phyloP scores from a whole-genome alignment of 2,113 vertebrate species.

The Bos javanicus region DNA sequence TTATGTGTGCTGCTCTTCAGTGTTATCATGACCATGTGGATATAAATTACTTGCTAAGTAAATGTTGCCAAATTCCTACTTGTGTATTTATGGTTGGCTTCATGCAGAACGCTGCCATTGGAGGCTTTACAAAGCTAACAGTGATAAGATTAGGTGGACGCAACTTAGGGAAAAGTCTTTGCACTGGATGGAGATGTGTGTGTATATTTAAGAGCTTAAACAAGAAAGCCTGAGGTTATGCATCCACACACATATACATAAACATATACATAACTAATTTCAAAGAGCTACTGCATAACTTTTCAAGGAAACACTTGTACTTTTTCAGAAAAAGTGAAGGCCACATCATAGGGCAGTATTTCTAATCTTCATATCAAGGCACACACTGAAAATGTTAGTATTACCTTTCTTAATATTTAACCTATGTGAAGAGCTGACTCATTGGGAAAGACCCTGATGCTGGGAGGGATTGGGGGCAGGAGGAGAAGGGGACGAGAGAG shows the following conservation, averaged over 20 bases:
- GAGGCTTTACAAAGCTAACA: slow-evolving; percentile 46
- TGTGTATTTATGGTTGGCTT: slow-evolving; percentile 10
- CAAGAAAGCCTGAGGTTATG: not conserved
- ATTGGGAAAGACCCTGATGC: no score
- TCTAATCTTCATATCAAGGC: slow-evolving; percentile 29
- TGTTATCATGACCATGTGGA: not conserved
- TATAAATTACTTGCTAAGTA: slow-evolving; percentile 41
- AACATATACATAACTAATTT: not conserved
- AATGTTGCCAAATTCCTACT: slow-evolving; percentile 29
- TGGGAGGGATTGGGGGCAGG: no score
- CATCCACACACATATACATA: not conserved
- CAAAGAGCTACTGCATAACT: not conserved
- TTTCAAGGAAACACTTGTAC: not conserved
- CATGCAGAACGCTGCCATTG: not conserved
- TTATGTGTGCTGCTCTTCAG: not conserved
- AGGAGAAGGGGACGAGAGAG: no score
- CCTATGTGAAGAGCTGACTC: not conserved
- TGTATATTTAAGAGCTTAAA: not conserved
- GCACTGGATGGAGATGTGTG: not conserved
- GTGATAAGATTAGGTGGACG: slow-evolving; percentile 6
- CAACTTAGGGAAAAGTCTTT: not conserved
- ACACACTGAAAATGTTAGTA: slow-evolving; percentile 13
- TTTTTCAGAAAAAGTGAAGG: slow-evolving; percentile 24
- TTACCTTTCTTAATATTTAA: slow-evolving; percentile 29
- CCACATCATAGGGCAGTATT: not conserved